Evolutionary conservation across 2,113 vertebrate species (phyloP).

Genomic region (Phyllostomus hastatus): DNA sequence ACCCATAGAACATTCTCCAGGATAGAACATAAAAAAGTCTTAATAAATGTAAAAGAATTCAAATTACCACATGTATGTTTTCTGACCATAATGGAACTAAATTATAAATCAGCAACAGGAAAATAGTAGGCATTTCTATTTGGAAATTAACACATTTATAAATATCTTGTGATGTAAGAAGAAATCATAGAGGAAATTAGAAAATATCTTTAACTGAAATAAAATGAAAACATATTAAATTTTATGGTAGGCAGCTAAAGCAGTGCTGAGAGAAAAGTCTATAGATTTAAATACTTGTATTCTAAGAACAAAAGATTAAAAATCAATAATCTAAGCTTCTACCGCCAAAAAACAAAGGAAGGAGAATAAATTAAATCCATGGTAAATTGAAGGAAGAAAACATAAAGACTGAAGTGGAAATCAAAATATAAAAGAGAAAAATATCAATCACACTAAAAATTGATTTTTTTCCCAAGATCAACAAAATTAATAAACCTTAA

Average conservation of each 20-base stretch:
- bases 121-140: background rate
- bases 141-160: background rate
- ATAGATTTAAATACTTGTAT: background rate
- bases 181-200: background rate
- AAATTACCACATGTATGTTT: background rate
- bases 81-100: background rate
- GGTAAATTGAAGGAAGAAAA: background rate
- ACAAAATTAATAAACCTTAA: background rate
- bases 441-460: background rate
- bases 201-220: background rate
- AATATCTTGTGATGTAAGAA: background rate
- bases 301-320: background rate
- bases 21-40: background rate
- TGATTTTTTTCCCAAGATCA: background rate
- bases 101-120: background rate
- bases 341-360: background rate
- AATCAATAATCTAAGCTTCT: background rate
- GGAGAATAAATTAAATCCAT: background rate
- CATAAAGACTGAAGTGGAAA: background rate
- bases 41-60: background rate
- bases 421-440: background rate
- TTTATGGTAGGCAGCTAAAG: background rate
- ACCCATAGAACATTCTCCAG: background rate
- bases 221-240: slow-evolving; percentile 9
- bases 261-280: background rate